phyloP scores from a whole-genome alignment of 2,797 vertebrate genomes.

The Paramormyrops hopkinsi region DNA sequence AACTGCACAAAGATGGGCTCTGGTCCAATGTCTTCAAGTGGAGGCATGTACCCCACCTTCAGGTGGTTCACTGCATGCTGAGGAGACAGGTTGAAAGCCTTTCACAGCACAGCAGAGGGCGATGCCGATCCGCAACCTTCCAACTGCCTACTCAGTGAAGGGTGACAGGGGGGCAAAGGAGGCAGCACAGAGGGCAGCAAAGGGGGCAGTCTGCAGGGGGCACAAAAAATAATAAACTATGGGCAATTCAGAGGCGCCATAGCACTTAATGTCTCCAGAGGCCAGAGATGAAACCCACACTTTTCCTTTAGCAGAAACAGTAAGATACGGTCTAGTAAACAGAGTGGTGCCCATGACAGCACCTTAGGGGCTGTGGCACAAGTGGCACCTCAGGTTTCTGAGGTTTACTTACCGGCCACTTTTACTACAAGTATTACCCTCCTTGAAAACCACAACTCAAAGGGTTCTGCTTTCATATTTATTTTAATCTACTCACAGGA shows the following conservation, averaged over 20 bases:
- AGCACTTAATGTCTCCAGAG: not conserved
- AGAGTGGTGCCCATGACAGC: not conserved
- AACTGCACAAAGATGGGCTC: constrained; percentile 63
- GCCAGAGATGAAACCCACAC: not conserved
- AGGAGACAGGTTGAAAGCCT: constrained; percentile 19
- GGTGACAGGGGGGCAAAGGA: not conserved
- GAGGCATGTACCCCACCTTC: constrained; percentile 75
- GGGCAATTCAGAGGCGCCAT: not conserved
- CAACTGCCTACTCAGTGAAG: not conserved
- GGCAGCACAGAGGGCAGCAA: not conserved
- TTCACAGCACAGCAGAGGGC: not conserved
- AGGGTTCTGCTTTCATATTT: not conserved
- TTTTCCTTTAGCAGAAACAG: not conserved
- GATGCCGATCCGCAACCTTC: not conserved
- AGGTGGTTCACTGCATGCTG: constrained; percentile 69
- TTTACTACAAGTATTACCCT: not conserved
- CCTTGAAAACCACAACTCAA: not conserved
- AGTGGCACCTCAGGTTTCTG: not conserved
- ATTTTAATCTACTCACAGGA: not conserved
- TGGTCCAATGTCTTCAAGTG: constrained; percentile 63
- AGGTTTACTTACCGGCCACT: not conserved
- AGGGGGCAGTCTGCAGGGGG: not conserved
- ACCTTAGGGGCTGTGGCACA: not conserved
- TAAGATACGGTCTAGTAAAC: not conserved
- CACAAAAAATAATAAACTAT: not conserved